Percentiles rank a stretch among this genome's conserved stretches.
These are phyloP conservation scores for Anorthoa munda DNA, from an alignment of 2,888 invertebrate genomes.

Conservation along the genomic window DNA sequence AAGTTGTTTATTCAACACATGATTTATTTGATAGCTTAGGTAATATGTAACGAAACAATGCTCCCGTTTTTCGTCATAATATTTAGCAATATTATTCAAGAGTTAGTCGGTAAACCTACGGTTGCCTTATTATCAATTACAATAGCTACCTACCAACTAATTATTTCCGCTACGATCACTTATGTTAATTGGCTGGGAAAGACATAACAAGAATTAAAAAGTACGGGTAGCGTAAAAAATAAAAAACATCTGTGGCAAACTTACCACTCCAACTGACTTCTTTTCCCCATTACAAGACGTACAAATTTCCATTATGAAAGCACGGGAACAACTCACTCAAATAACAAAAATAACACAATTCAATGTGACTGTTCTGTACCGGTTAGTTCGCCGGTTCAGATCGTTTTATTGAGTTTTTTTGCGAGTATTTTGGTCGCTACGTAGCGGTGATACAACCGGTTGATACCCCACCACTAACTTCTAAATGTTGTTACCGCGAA, in stretches of 20 bases:
- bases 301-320: constrained; percentile 41
- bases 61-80: background rate
- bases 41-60: background rate
- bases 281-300: constrained; percentile 21
- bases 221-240: background rate
- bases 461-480: constrained; percentile 38
- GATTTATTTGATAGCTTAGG: constrained; percentile 4
- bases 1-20: background rate
- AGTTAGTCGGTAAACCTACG: background rate
- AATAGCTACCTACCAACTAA: background rate
- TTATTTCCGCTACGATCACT: constrained; percentile 19
- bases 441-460: constrained; percentile 35
- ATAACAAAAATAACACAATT: constrained; percentile 10
- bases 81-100: constrained; percentile 7
- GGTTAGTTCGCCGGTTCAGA: constrained; percentile 8
- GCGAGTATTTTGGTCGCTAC: constrained; percentile 45
- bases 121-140: background rate
- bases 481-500: constrained; percentile 12
- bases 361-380: constrained; percentile 5
- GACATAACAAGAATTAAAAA: background rate
- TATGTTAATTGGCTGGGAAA: background rate
- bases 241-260: constrained; percentile 19
- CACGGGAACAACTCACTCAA: constrained; percentile 20
- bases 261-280: constrained; percentile 46
- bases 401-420: constrained; percentile 37